phyloP scores from a whole-genome alignment of 2,888 invertebrate genomes.

The Lamellibrachia columna region DNA sequence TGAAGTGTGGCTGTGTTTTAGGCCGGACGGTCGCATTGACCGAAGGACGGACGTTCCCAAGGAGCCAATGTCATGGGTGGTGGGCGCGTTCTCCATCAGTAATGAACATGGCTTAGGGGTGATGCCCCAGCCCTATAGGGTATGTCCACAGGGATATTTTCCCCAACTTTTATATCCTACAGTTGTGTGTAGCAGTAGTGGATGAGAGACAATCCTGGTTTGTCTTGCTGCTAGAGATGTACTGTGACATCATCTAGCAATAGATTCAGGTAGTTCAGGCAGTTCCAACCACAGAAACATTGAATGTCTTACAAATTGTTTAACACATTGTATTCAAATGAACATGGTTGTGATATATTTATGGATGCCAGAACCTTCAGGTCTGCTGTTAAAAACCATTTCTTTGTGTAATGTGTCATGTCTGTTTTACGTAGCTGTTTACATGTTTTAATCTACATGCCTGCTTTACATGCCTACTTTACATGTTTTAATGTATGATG shows the following conservation, averaged over 20 bases:
- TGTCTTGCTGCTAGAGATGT: background rate
- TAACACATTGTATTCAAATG: too few relatives aligned
- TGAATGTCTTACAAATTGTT: background rate
- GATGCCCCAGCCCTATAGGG: slow-evolving; percentile 74
- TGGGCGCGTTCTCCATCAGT: slow-evolving; percentile 91
- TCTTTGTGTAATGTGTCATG: too few relatives aligned
- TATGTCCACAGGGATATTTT: background rate
- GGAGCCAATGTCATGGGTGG: slow-evolving; percentile 77
- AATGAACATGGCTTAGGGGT: slow-evolving; percentile 87
- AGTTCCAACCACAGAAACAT: background rate
- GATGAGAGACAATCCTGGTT: background rate
- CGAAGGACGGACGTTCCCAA: slow-evolving; percentile 60
- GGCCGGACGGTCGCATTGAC: slow-evolving; percentile 64
- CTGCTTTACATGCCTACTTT: too few relatives aligned
- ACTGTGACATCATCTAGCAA: background rate
- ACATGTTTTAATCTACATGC: too few relatives aligned
- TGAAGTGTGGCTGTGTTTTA: slow-evolving; percentile 35
- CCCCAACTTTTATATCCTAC: background rate
- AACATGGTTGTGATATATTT: too few relatives aligned
- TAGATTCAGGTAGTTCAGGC: background rate
- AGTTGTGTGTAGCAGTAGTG: background rate
- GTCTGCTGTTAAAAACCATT: too few relatives aligned
- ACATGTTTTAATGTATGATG: too few relatives aligned
- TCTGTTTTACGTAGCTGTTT: too few relatives aligned
- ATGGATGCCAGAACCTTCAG: too few relatives aligned